phyloP scores from a whole-genome alignment of 1,140 invertebrate species.

The Lamellibrachia luymesi region DNA sequence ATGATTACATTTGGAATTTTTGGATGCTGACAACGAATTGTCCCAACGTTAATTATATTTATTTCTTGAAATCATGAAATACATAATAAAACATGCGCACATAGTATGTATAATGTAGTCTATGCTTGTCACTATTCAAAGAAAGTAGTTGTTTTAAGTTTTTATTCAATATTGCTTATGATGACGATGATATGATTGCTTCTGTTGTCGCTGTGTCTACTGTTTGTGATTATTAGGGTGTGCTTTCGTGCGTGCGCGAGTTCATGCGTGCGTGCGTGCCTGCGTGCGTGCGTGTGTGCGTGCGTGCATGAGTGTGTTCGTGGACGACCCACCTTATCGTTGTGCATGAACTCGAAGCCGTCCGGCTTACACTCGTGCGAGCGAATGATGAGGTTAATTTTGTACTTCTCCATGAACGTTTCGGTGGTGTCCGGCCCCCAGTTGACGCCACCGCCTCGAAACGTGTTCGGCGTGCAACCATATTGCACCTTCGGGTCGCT shows the following conservation, averaged over 20 bases:
- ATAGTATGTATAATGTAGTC: too few relatives aligned
- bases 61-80: too few relatives aligned
- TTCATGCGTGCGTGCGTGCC: not conserved
- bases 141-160: too few relatives aligned
- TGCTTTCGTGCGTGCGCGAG: not conserved
- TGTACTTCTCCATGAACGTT: conserved; percentile 72
- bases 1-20: too few relatives aligned
- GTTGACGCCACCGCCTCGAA: conserved; percentile 85
- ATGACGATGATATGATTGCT: too few relatives aligned
- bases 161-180: too few relatives aligned
- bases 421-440: conserved; percentile 86
- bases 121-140: too few relatives aligned
- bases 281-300: not conserved
- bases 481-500: conserved; percentile 75
- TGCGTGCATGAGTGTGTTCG: not conserved
- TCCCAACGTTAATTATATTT: too few relatives aligned
- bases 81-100: too few relatives aligned
- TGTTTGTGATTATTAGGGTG: too few relatives aligned
- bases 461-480: conserved; percentile 75
- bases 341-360: conserved; percentile 83
- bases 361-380: conserved; percentile 91
- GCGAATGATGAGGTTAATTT: conserved; percentile 74
- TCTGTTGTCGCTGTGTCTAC: too few relatives aligned
- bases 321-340: conserved; percentile 66
- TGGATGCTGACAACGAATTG: too few relatives aligned